Base-by-base conservation (phyloP, 2,797 vertebrate species). In the Enteromius anoplus region DNA sequence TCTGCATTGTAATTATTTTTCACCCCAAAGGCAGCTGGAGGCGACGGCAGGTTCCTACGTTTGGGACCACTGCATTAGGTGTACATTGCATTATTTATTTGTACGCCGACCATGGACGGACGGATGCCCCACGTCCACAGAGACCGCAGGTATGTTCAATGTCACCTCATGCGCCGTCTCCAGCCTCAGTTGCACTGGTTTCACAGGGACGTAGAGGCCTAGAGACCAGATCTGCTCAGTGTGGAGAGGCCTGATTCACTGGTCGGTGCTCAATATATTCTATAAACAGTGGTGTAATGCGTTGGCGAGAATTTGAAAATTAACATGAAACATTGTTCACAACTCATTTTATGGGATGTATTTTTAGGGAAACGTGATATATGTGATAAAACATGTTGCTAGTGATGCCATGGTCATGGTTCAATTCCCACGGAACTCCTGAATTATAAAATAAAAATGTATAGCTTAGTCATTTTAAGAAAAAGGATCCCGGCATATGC, bases 1-100 rank as follows among this genome's bases (percentile, higher is more conserved):
- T 88, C 84, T 95, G 93, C 93, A 94, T 95, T 92, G 93, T 95
- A 94, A 95, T 95, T 95, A 95, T 95, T 95, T 95, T 93, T 92
- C 91, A 92, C 93, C 94, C 94, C 92, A 94, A 94, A 94, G 94
- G 94, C 94, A 92, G 93, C 94, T 95, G 92, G 91, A 92, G 94
- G 94, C 94, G 91, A 93, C 92, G 89, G 92, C 93, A 94, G 91
- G 89, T 92, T 82, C 90, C 91, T 89, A 92, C 90, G 89, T 93
- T 90, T 93, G 93, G 93, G 91, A 92, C 93, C 92, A 92, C 92
- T 93, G 93, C 93, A 94, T 93, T 95, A 93, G 92, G 92, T 87
- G 92, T 92, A 92, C 92, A 92, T 93, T 95, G 93, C 93, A 95
- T 95, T 95, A 94, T 95, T 95, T 95, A 95, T 95, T 94, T 94